Evolutionary conservation across 2,888 invertebrate genomes (phyloP), one percentile per base, ranked within the genome.

Genomic region (Proisotoma minuta): DNA sequence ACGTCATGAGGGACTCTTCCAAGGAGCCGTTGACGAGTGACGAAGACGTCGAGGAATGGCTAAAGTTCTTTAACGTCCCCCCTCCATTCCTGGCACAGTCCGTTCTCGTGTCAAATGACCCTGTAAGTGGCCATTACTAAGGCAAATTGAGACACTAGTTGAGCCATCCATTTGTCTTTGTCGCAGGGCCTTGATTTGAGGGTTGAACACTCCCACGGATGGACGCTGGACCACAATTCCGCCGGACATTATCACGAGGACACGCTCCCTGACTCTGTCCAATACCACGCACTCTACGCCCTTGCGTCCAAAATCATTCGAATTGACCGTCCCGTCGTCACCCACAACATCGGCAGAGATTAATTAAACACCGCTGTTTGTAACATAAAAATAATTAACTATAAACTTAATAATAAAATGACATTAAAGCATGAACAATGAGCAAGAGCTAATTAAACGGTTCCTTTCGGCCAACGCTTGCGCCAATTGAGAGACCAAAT

Each of bases 161-260:
- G 18, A 40, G 27, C 12, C 27, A 18, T 23, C 15, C 26, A 29
- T 18, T 18, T 10, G 8, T 20, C 15, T 28, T 34, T 34, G 8
- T 34, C 8, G 22, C 34, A 92, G 92, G 92, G 85, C 24, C 79
- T 93, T 77, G 93, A 95, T 80, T 83, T 98, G 68, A 84, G 97
- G 74, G 84, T 93, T 68, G 96, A 97, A 79, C 98, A 98, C 81
- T 97, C 97, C 78, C 98, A 98, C 79, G 81, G 82, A 65, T 75
- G 73, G 70, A 69, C 73, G 18, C 92, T 92, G 76, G 91, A 89
- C 78, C n/a, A 5, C 1, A 58, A 53, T 1, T 87, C 89, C 72
- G 93, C 90, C 71, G 97, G 97, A 0, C 98, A 99, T 82, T 99
- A 98, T 81, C 98, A 99, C 80, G 87, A 87, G 77, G 98, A 99